Base-by-base conservation (phyloP, 2,797 vertebrate species). In the Macrochelys suwanniensis region DNA sequence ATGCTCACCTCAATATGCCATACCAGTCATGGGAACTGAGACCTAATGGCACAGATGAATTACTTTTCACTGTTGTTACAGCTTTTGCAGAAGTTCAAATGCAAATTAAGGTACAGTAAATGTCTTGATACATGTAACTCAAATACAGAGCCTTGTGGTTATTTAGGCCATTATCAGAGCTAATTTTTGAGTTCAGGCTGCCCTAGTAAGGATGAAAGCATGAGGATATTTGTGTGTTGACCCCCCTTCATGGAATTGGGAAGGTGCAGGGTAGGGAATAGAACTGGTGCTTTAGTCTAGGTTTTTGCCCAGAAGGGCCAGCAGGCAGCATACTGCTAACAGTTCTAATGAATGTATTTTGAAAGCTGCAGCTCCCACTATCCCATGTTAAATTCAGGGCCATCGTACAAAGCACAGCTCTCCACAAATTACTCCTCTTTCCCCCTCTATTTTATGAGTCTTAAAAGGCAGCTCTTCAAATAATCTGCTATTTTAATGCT, bases 1-100 rank as follows among this genome's bases (percentile, higher is more conserved):
- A 99, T 33, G 97, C 97, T 0, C 98, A 99, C 1, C 85, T 97
- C 87, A 98, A 99, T 93, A 97, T 99, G 98, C 99, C 99, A 0
- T 99, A 99, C 80, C 98, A 97, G 93, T 98, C 97, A 9, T 99
- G 99, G 99, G 98, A 99, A 93, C 96, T 99, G 17, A 97, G 71
- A n/a, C 99, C 99, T 0, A 89, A 98, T 11, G 98, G 93, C 4
- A n/a, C 71, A 15, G 97, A 99, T 93, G 97, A 98, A 4, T 98
- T 97, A 17, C 59, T 98, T 11, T 94, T 99, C 90, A 98, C 33
- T 1, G 53, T 99, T 87, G 97, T 88, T 2, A 98, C 99, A 31
- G 96, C 97, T 2, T 98, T 98, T 85, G 94, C 98, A 0, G 97
- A 98, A 31, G 91, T 99, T 95, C 98, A 97, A 81, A 99, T 99